Base-by-base conservation (phyloP, 2,888 invertebrate species). In the Pachymerium ferrugineum region DNA sequence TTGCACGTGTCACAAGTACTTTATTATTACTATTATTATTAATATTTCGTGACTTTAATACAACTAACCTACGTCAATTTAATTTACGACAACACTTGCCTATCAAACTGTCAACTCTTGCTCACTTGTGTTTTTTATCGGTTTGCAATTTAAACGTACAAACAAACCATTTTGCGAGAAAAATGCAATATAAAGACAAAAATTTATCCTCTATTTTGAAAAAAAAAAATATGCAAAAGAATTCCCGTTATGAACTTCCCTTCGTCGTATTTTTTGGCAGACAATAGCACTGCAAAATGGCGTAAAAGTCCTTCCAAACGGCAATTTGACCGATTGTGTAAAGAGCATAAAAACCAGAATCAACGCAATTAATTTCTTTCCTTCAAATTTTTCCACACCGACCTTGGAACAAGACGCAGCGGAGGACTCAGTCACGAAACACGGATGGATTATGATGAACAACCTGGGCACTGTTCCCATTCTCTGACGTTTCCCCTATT, bases 381-480 rank as follows among this genome's bases (percentile, higher is more conserved):
- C 22, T 25, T 54, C 25, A 14, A 22, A 22, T 22, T 54, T 54
- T 22, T 2, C 19, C 22, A 22, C 6, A 54, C 54, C 54, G 54
- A 25, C 54, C 54, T 54, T 54, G 54, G 54, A 54, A 22, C 54
- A 54, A 54, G 25, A 22, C 54, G 28, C 54, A 54, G 54, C 22
- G 28, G 54, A 54, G 10, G 54, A 54, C 54, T n/a, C 54, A 54
- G 22, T 54, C 54, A 54, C 54, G 54, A 54, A 54, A 54, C 54
- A 54, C 54, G 54, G 54, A 28, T 25, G 25, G 54, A 54, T 54
- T 54, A 54, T 54, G 54, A 54, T 54, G 54, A 54, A 54, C 54
- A 54, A 54, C 54, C 54, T 54, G 54, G 54, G 54, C 54, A 54
- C 54, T 54, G 54, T 54, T 54, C 54, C 54, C 54, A 54, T 54